phyloP scores from a whole-genome alignment of 2,797 vertebrate genomes.

The Anableps anableps region DNA sequence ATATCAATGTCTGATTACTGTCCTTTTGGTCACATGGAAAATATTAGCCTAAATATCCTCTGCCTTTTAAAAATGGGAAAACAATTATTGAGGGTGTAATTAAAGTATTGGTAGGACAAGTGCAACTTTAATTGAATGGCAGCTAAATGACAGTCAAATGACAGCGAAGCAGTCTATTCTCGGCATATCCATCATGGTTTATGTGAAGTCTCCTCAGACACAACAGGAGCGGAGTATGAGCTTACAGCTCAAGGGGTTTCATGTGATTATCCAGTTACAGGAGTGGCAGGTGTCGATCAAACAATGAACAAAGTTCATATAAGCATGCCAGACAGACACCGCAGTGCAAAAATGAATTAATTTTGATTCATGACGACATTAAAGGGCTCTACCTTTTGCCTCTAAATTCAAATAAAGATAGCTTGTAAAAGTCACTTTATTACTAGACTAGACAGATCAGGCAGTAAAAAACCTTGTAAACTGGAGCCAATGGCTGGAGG shows the following conservation, averaged over 20 bases:
- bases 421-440: conserved; percentile 76
- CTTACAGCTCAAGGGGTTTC: conserved; percentile 31
- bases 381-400: conserved; percentile 64
- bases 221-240: conserved; percentile 42
- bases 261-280: conserved; percentile 39
- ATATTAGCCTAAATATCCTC: conserved; percentile 64
- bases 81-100: conserved; percentile 83
- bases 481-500: conserved; percentile 48
- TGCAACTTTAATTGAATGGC: conserved; percentile 82
- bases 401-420: conserved; percentile 70
- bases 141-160: conserved; percentile 67
- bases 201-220: conserved; percentile 58
- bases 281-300: conserved; percentile 35
- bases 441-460: conserved; percentile 59
- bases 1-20: conserved; percentile 35
- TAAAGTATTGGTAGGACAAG: conserved; percentile 81
- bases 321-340: conserved; percentile 56
- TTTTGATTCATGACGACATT: conserved; percentile 74
- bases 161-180: conserved; percentile 51
- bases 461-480: conserved; percentile 65
- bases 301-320: conserved; percentile 34
- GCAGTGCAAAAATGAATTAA: conserved; percentile 73
- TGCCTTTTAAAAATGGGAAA: conserved; percentile 68
- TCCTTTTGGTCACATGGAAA: conserved; percentile 29
- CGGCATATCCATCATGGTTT: conserved; percentile 43